Evolutionary conservation across 2,113 vertebrate genomes (phyloP).

Genomic region (Cyanoderma ruficeps): DNA sequence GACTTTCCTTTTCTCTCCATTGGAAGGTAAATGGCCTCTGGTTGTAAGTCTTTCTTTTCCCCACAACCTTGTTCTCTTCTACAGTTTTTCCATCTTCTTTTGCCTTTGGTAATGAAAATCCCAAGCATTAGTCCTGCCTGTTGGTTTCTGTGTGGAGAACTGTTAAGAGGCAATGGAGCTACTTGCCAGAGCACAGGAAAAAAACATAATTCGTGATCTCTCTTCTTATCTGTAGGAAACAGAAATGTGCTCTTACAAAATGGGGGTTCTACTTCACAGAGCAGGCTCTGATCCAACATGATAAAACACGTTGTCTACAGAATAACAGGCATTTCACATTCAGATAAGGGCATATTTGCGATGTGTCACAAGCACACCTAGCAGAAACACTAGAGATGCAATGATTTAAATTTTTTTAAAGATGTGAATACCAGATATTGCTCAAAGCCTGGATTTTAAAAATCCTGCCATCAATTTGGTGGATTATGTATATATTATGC

Average conservation of each 20-base stretch:
- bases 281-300: constrained; percentile 33
- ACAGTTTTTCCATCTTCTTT: neutral
- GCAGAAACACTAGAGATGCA: constrained; percentile 64
- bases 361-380: constrained; percentile 39
- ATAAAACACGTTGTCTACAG: constrained; percentile 23
- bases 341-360: constrained; percentile 60
- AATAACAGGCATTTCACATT: constrained; percentile 40
- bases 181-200: neutral
- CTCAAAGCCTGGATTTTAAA: neutral
- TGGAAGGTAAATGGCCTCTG: neutral
- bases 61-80: neutral
- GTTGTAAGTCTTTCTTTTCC: neutral
- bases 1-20: neutral
- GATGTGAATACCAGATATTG: neutral
- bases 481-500: neutral
- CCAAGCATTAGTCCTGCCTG: neutral
- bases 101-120: neutral
- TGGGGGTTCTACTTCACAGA: constrained; percentile 44
- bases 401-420: constrained; percentile 66
- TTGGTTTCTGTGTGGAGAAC: constrained; percentile 9
- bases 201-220: neutral
- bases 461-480: neutral
- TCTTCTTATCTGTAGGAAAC: constrained; percentile 44
- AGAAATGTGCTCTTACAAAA: constrained; percentile 38
- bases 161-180: constrained; percentile 7